phyloP scores from a whole-genome alignment of 2,113 vertebrate species.

The Canis aureus region DNA sequence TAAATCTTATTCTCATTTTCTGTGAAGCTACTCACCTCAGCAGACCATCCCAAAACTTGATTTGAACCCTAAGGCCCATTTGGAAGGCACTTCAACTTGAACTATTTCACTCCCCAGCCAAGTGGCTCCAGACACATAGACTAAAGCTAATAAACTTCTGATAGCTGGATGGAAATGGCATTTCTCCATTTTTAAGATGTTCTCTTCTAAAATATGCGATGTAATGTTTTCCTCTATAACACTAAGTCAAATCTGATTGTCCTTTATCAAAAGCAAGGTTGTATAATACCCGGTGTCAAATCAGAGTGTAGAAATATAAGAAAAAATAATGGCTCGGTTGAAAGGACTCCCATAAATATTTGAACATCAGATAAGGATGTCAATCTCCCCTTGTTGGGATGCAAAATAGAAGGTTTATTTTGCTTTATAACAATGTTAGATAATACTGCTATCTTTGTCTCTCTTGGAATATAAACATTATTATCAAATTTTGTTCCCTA shows the following conservation, averaged over 20 bases:
- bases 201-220: conserved; percentile 30
- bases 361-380: conserved; percentile 63
- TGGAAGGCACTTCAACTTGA: background rate
- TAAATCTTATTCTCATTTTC: conserved; percentile 43
- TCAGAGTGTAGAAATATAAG: conserved; percentile 33
- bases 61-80: background rate
- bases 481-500: conserved; percentile 51
- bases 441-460: conserved; percentile 37
- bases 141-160: background rate
- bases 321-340: conserved; percentile 22
- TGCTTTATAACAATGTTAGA: conserved; percentile 26
- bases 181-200: background rate
- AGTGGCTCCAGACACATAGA: background rate
- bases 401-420: conserved; percentile 60
- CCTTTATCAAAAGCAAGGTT: conserved; percentile 69
- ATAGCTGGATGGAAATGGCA: background rate
- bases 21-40: background rate
- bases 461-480: conserved; percentile 39
- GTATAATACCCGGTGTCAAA: conserved; percentile 50
- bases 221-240: background rate
- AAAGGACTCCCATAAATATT: conserved; percentile 59
- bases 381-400: conserved; percentile 65
- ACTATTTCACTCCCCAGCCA: background rate
- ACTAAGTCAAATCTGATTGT: conserved; percentile 68
- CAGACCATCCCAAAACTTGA: background rate